Percentiles rank a stretch among this genome's conserved stretches.
phyloP scores from a whole-genome alignment of 2,888 invertebrate genomes.

The Protonemura montana region DNA sequence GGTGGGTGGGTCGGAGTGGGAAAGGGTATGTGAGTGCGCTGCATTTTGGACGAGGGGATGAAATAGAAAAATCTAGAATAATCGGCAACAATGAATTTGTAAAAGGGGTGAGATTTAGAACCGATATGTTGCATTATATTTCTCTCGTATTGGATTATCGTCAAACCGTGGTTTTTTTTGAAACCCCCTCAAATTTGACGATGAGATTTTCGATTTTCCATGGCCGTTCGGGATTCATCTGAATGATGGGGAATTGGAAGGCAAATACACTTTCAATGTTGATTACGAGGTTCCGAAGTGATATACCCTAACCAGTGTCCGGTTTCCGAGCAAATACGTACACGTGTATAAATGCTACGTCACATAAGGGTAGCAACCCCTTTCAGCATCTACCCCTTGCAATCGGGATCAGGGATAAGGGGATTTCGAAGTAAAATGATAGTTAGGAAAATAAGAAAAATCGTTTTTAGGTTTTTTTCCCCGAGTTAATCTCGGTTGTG shows the following conservation, averaged over 20 bases:
- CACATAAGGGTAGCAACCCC: constrained; percentile 30
- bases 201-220: not conserved
- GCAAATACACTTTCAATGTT: constrained; percentile 30
- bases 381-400: constrained; percentile 14
- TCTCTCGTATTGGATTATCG: constrained; percentile 48
- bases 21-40: not conserved
- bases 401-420: constrained; percentile 31
- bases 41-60: constrained; percentile 9
- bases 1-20: constrained; percentile 5
- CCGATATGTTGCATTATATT: constrained; percentile 47
- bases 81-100: constrained; percentile 41
- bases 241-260: constrained; percentile 28
- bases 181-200: constrained; percentile 31
- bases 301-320: constrained; percentile 26
- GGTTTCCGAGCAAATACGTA: not conserved
- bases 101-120: constrained; percentile 41
- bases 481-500: constrained; percentile 15
- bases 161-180: constrained; percentile 41
- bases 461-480: constrained; percentile 35
- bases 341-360: constrained; percentile 26
- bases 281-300: constrained; percentile 21
- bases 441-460: constrained; percentile 36
- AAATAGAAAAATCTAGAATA: constrained; percentile 36
- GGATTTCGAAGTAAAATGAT: constrained; percentile 34
- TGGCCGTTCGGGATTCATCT: not conserved